Percentiles rank a stretch among this genome's conserved stretches.
These are phyloP conservation scores for Xylocopa sonorina DNA, from an alignment of 1,140 invertebrate genomes.

Conservation along the genomic window DNA sequence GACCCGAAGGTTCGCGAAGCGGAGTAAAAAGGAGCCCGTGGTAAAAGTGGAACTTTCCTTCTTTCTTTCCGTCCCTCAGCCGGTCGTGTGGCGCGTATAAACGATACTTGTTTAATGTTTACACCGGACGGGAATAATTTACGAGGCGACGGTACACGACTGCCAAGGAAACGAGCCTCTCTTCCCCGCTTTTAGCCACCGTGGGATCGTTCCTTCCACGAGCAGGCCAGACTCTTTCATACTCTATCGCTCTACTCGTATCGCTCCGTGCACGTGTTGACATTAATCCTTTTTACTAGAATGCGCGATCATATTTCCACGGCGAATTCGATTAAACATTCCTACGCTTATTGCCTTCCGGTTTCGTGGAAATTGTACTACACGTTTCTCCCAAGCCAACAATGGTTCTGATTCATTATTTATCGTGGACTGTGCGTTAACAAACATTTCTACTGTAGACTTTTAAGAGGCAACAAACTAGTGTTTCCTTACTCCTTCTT, in stretches of 20 bases:
- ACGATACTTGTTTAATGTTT: conserved; percentile 47
- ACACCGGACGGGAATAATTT: conserved; percentile 39
- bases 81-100: neutral
- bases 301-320: neutral
- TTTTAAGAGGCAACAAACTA: too few relatives aligned
- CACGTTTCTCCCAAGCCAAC: neutral
- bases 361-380: neutral
- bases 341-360: fast-evolving
- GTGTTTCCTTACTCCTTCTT: too few relatives aligned
- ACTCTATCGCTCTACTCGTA: neutral
- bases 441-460: too few relatives aligned
- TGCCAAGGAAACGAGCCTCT: neutral
- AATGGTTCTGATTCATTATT: neutral
- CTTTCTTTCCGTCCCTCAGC: conserved; percentile 1
- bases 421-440: too few relatives aligned
- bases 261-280: neutral
- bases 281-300: neutral
- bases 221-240: neutral
- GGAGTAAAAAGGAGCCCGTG: conserved; percentile 8
- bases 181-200: neutral
- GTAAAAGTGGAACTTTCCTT: conserved; percentile 42
- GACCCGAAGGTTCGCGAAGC: neutral
- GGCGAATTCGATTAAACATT: neutral
- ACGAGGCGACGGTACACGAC: conserved; percentile 1
- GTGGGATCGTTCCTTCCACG: neutral